Evolutionary conservation across 2,113 vertebrate genomes (phyloP).

Genomic region (Bos indicus): DNA sequence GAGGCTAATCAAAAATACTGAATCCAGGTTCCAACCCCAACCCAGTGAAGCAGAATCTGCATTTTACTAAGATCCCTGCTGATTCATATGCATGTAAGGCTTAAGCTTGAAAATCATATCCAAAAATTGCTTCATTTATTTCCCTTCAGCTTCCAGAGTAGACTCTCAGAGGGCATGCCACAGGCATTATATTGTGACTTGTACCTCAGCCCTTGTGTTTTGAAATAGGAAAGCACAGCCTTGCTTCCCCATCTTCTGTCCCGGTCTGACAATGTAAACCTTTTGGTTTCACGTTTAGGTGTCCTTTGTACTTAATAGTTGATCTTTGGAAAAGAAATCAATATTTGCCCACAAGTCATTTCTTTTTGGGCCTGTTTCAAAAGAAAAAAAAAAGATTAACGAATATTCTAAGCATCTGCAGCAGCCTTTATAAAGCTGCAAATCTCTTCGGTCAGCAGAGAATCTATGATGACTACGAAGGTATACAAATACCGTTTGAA

Average conservation of each 20-base stretch:
- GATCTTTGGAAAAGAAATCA: slow-evolving; percentile 40
- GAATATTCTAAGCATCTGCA: not conserved
- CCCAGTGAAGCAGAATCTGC: not conserved
- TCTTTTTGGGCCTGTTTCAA: slow-evolving; percentile 3
- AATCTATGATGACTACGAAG: not conserved
- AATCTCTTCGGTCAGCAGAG: not conserved
- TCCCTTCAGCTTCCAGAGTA: not conserved
- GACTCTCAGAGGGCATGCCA: not conserved
- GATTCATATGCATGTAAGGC: not conserved
- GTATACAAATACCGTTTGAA: slow-evolving; percentile 41
- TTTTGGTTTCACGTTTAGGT: slow-evolving; percentile 1
- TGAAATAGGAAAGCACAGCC: not conserved
- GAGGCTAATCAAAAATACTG: not conserved
- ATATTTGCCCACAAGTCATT: slow-evolving; percentile 28
- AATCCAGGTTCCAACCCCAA: not conserved
- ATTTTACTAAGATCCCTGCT: not conserved
- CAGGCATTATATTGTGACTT: not conserved
- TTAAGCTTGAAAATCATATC: not conserved
- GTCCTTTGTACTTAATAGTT: slow-evolving; percentile 31
- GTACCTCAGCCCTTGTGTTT: not conserved
- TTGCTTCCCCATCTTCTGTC: not conserved
- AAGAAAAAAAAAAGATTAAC: not conserved
- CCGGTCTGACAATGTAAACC: not conserved
- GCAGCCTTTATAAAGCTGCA: slow-evolving; percentile 14
- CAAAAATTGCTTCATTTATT: not conserved